Evolutionary conservation across 2,888 invertebrate species (phyloP).

Genomic region (Lepidocyrtoides sp.): DNA sequence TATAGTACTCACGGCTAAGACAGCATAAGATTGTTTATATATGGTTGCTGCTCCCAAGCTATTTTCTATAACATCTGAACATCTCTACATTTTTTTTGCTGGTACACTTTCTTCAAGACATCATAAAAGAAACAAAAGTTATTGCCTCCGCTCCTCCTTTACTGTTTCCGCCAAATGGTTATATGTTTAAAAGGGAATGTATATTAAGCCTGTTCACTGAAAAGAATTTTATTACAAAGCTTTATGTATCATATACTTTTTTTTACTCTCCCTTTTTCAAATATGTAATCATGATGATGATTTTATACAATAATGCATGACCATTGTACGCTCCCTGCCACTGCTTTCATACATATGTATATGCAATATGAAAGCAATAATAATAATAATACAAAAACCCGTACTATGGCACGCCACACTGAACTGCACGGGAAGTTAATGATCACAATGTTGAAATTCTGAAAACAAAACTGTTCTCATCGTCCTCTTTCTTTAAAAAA

Average conservation of each 20-base stretch:
- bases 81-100: no score
- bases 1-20: no score
- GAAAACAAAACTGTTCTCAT: background rate
- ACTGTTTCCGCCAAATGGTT: slow-evolving; percentile 21
- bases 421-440: background rate
- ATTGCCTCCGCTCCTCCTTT: slow-evolving; percentile 51
- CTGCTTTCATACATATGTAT: background rate
- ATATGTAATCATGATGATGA: slow-evolving; percentile 1
- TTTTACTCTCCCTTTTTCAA: background rate
- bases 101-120: slow-evolving; percentile 7
- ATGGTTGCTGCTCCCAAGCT: no score
- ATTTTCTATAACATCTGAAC: no score
- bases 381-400: background rate
- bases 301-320: slow-evolving; percentile 1
- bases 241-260: slow-evolving; percentile 12
- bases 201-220: background rate
- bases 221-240: slow-evolving; percentile 36
- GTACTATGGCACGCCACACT: slow-evolving; percentile 4
- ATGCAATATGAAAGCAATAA: background rate
- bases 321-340: background rate
- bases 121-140: slow-evolving; percentile 51
- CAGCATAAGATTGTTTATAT: no score
- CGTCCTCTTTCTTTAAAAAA: background rate
- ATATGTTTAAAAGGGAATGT: background rate
- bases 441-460: background rate